Percentiles rank a stretch among this genome's conserved stretches.
Evolutionary conservation across 2,113 vertebrate genomes (phyloP).

Genomic region (Mustela nigripes): DNA sequence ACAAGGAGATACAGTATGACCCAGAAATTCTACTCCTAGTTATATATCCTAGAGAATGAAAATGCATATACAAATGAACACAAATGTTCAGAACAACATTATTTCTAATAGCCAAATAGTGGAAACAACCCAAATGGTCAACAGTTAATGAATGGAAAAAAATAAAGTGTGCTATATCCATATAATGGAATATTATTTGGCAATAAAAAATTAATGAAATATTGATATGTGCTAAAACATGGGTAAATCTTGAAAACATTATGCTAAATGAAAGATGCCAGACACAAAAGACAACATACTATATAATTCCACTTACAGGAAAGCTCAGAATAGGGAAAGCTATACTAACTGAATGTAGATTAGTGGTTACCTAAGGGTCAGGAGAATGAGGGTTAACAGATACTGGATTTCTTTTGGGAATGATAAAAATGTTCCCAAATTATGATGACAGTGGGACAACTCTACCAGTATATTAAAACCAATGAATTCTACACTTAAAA

Average conservation of each 20-base stretch:
- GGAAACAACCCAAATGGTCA: neutral
- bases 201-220: conserved; percentile 16
- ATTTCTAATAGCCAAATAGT: neutral
- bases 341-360: neutral
- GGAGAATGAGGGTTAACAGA: neutral
- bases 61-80: neutral
- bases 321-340: neutral
- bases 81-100: neutral
- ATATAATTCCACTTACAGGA: neutral
- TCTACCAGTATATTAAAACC: neutral
- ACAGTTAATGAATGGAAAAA: neutral
- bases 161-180: neutral
- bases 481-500: neutral
- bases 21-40: neutral
- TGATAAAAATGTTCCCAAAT: neutral
- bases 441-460: neutral
- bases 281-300: neutral
- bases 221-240: neutral
- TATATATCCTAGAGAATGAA: neutral
- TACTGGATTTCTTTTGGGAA: neutral
- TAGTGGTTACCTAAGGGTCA: neutral
- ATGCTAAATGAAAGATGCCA: neutral
- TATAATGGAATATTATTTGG: neutral
- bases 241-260: neutral
- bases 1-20: neutral